These are phyloP conservation scores for Brachionus rotundiformis DNA, from an alignment of 1,140 invertebrate genomes.

Conservation along the genomic window DNA sequence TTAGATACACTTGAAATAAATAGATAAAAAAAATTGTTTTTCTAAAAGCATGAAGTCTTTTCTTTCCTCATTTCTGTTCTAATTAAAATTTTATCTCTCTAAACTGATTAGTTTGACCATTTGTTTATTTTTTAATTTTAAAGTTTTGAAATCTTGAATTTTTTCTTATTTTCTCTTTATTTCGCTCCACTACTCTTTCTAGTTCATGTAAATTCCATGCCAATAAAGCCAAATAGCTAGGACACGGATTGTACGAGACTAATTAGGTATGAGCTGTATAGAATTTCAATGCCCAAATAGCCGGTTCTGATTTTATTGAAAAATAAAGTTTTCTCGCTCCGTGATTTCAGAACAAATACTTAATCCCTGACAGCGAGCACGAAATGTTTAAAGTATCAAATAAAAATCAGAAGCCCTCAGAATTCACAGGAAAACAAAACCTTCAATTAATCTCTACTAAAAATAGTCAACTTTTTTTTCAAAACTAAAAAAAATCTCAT, in stretches of 20 bases:
- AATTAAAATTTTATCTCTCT: slow-evolving; percentile 30
- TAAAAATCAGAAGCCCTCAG: background rate
- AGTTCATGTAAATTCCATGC: slow-evolving; percentile 27
- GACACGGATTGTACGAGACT: background rate
- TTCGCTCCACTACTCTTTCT: background rate
- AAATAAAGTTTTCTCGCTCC: background rate
- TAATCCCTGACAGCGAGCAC: background rate
- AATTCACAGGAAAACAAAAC: slow-evolving; percentile 1
- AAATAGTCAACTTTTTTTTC: background rate
- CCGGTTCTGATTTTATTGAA: slow-evolving; percentile 28
- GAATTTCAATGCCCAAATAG: slow-evolving; percentile 19
- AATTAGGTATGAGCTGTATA: slow-evolving; percentile 22
- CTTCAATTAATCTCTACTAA: background rate
- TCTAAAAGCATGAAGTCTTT: background rate
- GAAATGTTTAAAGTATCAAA: slow-evolving; percentile 1
- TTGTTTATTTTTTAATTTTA: background rate
- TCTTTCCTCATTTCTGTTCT: background rate
- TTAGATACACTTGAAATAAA: slow-evolving; percentile 29
- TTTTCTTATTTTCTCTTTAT: too few species aligned
- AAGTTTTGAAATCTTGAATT: too few species aligned
- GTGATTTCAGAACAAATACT: slow-evolving; percentile 36
- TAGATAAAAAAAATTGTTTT: background rate
- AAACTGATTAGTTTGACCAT: slow-evolving; percentile 41
- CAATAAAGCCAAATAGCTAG: background rate
- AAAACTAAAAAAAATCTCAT: slow-evolving; percentile 27